Evolutionary conservation across 2,888 invertebrate species (phyloP).

Genomic region (Platycheirus rosarum): DNA sequence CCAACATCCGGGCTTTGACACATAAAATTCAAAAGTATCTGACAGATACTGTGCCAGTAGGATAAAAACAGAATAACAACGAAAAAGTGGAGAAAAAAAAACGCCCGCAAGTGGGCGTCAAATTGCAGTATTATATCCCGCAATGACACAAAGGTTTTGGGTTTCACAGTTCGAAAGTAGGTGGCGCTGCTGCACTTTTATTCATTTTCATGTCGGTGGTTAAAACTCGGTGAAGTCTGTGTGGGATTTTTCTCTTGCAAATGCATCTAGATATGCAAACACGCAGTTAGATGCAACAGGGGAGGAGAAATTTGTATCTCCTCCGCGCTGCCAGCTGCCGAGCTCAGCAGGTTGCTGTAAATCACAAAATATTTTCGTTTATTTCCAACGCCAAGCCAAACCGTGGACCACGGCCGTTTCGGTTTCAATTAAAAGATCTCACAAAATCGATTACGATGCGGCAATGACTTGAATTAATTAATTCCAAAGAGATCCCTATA

Average conservation of each 20-base stretch:
- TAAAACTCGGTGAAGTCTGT: conserved; percentile 15
- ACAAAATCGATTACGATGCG: conserved; percentile 69
- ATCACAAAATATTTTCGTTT: conserved; percentile 64
- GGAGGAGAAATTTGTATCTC: conserved; percentile 56
- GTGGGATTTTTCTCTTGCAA: conserved; percentile 44
- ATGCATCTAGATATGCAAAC: conserved; percentile 38
- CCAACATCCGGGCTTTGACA: conserved; percentile 51
- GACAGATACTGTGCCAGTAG: conserved; percentile 46
- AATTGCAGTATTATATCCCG: conserved; percentile 48
- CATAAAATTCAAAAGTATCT: conserved; percentile 39
- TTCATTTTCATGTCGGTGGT: too few species aligned
- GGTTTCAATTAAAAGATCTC: conserved; percentile 71
- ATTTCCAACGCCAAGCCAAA: too few species aligned
- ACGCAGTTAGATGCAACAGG: conserved; percentile 16
- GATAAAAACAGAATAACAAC: not conserved
- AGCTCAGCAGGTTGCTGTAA: conserved; percentile 66
- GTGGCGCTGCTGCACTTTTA: conserved; percentile 33
- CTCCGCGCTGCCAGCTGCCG: not conserved
- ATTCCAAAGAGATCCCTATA: conserved; percentile 52
- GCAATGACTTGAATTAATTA: conserved; percentile 71
- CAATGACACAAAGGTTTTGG: conserved; percentile 53
- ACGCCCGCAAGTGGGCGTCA: conserved; percentile 54
- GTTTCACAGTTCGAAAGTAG: conserved; percentile 70
- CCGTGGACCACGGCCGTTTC: conserved; percentile 30
- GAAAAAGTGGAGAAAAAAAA: not conserved